Base-by-base conservation (phyloP, 2,113 vertebrate genomes). In the Riparia riparia region DNA sequence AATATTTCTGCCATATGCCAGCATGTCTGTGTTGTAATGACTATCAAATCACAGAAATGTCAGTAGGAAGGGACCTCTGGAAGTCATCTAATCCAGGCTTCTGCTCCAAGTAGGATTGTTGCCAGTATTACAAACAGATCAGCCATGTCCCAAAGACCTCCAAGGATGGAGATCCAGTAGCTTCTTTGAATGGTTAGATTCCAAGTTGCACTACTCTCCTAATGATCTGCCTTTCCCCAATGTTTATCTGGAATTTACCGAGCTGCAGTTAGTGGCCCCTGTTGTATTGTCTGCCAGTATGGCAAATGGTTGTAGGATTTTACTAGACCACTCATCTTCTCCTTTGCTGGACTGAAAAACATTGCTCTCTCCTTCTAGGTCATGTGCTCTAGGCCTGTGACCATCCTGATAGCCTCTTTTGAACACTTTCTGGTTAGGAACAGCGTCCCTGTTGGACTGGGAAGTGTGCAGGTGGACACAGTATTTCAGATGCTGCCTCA, bases 1-100 rank as follows among this genome's bases (percentile, higher is more conserved):
- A 91, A 44, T 82, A 49, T 71, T 93, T 84, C 51, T 89, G 56
- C 51, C 70, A 81, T 71, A 82, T 88, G 70, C 49, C 82, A 87
- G 24, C 2, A 1, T 19, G 21, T 51, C 34, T 68, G 1, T 82
- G 41, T 79, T 7, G 2, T n/a, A 65, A 17, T 9, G 41, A 51
- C 78, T 93, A 45, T 65, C n/a, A 72, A 90, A 87, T 90, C 78
- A 87, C 63, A 89, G 84, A 79, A 44, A 37, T 37, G 5, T 58
- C 74, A 37, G 56, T 31, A 74, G 49, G 31, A 68, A 63, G 32
- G 26, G 26, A 64, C 13, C n/a, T 82, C 51, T 68, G 51, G 61
- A 93, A 25, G 28, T 76, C 34, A 26, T 60, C 34, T 85, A 64
- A 71, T 60, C 25, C 21, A 58, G 29, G 24, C 42, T 78, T 3